Evolutionary conservation across 2,113 vertebrate species (phyloP).

Genomic region (Rhinichthys klamathensis): DNA sequence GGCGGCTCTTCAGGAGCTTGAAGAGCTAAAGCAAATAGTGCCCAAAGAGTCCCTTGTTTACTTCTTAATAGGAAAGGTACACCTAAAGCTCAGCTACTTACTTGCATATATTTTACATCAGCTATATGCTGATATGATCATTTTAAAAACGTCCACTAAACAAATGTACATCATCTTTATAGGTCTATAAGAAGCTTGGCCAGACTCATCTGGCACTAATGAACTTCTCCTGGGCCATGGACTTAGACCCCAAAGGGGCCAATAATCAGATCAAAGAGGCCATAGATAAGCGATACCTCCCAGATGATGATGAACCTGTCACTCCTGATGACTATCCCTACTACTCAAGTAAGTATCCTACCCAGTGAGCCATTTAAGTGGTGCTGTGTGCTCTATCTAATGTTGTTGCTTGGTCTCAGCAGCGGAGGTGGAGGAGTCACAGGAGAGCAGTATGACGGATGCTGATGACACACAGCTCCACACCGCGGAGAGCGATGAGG

Average conservation of each 20-base stretch:
- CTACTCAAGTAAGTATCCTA: conserved; percentile 71
- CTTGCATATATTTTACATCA: not conserved
- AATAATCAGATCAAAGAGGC: conserved; percentile 99
- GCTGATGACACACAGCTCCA: conserved; percentile 97
- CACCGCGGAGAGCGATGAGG: conserved; percentile 93
- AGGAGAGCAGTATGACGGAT: conserved; percentile 98
- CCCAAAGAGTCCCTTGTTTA: conserved; percentile 99
- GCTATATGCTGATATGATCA: not conserved
- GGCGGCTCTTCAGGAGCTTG: conserved; percentile 98
- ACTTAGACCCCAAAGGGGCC: conserved; percentile 98
- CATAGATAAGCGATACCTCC: conserved; percentile 97
- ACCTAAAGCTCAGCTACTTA: not conserved
- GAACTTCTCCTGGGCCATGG: conserved; percentile 99
- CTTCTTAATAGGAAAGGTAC: conserved; percentile 99
- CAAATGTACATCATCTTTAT: not conserved
- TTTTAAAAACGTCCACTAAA: not conserved
- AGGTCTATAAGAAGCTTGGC: conserved; percentile 99
- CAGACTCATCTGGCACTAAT: conserved; percentile 97
- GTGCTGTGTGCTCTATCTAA: not conserved
- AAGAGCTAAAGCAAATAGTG: conserved; percentile 98
- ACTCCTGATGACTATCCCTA: conserved; percentile 82
- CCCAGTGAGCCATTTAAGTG: not conserved
- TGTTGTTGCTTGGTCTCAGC: conserved; percentile 52
- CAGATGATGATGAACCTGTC: conserved; percentile 92
- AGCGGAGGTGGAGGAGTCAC: conserved; percentile 90